Evolutionary conservation across 2,797 vertebrate genomes (phyloP).

Genomic region (Loris lydekkerianus): DNA sequence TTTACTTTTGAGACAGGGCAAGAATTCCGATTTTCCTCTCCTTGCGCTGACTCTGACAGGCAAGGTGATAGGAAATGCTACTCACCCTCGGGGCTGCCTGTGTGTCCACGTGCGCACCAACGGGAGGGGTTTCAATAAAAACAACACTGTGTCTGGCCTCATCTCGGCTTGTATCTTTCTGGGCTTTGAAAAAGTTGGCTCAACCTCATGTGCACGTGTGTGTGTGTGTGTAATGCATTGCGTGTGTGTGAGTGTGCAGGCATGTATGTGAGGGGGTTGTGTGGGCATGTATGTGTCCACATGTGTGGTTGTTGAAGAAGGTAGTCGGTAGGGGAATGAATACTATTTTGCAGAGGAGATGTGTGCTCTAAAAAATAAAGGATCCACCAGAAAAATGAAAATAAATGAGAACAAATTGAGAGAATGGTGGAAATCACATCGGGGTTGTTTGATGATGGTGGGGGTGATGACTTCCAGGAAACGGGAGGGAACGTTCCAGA

Average conservation of each 20-base stretch:
- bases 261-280: background rate
- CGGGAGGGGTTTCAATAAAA: background rate
- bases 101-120: background rate
- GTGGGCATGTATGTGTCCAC: too few relatives aligned
- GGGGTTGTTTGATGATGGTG: background rate
- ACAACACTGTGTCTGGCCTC: background rate
- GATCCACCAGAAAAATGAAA: background rate
- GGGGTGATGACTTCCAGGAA: background rate
- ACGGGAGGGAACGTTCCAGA: background rate
- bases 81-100: background rate
- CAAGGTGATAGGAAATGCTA: fast-evolving
- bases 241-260: background rate
- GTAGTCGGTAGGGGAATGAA: background rate
- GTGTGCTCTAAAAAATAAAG: background rate
- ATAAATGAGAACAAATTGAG: background rate
- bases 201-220: background rate
- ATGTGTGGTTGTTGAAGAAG: background rate
- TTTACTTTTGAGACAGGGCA: constrained; percentile 91
- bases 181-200: constrained; percentile 37
- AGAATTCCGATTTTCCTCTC: constrained; percentile 88
- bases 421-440: background rate
- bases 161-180: background rate
- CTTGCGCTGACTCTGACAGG: constrained; percentile 74
- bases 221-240: fast-evolving
- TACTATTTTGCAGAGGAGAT: background rate